Conservation (phyloP, 2,113 vertebrate species). For the Ellobius talpinus region DNA sequence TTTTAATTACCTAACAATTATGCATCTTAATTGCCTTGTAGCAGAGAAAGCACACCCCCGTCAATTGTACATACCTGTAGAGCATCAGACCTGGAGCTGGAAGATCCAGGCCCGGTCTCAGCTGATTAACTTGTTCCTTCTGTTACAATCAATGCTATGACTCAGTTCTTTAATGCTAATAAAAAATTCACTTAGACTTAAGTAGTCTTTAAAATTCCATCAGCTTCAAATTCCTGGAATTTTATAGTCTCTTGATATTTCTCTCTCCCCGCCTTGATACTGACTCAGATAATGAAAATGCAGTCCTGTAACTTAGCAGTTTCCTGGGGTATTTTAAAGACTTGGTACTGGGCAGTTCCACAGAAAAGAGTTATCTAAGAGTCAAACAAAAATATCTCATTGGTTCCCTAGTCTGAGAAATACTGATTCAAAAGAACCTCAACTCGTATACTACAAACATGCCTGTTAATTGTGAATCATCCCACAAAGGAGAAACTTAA, state of each 20-base stretch:
- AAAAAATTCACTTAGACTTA: constrained; percentile 44
- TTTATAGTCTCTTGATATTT: constrained; percentile 24
- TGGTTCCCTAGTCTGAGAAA: background rate
- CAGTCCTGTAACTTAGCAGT: background rate
- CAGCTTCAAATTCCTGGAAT: constrained; percentile 46
- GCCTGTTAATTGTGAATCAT: constrained; percentile 16
- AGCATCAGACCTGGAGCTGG: background rate
- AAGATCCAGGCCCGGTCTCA: background rate
- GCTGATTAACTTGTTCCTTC: background rate
- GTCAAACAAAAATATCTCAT: background rate
- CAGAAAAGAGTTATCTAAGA: background rate
- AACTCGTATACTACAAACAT: background rate
- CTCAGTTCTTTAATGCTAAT: background rate
- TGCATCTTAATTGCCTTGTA: background rate
- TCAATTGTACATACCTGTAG: background rate
- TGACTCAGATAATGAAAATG: constrained; percentile 11
- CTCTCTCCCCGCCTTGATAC: background rate
- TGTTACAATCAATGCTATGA: constrained; percentile 44
- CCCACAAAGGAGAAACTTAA: background rate
- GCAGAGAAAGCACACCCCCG: background rate
- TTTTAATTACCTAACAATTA: constrained; percentile 62
- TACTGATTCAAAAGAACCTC: background rate
- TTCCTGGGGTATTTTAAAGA: constrained; percentile 14
- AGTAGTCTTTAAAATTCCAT: constrained; percentile 44
- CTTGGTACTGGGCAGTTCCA: background rate